These are phyloP conservation scores for Phrynocephalus versicolor DNA, from an alignment of 2,113 vertebrate species.

Conservation along the genomic window DNA sequence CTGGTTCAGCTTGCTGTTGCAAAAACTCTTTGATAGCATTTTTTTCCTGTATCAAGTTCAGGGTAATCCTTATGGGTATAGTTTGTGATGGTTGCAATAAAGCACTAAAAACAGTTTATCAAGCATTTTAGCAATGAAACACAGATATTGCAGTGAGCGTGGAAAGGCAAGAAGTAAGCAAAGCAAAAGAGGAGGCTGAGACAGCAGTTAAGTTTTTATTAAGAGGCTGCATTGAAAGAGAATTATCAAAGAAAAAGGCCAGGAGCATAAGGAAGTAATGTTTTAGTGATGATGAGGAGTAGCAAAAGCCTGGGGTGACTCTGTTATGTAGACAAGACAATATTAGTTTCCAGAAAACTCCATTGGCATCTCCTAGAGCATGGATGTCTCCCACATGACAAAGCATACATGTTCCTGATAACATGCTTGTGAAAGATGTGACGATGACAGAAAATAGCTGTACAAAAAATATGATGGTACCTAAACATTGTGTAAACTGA, in stretches of 20 bases:
- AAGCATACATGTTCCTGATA: background rate
- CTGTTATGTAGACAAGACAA: background rate
- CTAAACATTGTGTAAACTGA: background rate
- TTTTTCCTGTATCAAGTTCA: background rate
- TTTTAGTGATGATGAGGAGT: background rate
- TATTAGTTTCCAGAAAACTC: background rate
- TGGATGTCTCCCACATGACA: background rate
- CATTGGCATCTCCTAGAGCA: background rate
- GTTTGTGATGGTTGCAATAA: background rate
- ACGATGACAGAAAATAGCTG: background rate
- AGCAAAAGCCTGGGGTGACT: background rate
- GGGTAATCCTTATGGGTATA: background rate
- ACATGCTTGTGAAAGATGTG: background rate
- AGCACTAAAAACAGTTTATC: background rate
- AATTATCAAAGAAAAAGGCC: background rate
- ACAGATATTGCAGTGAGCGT: background rate
- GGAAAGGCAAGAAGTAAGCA: conserved; percentile 13
- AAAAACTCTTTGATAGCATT: background rate
- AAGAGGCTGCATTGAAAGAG: background rate
- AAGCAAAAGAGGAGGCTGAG: background rate
- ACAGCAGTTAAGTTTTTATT: conserved; percentile 1
- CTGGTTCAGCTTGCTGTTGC: background rate
- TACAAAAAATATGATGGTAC: background rate
- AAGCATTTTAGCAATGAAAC: background rate
- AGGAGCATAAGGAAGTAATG: background rate